These are phyloP conservation scores for Pterobdella sp. DNA, from an alignment of 2,888 invertebrate species.

Conservation along the genomic window DNA sequence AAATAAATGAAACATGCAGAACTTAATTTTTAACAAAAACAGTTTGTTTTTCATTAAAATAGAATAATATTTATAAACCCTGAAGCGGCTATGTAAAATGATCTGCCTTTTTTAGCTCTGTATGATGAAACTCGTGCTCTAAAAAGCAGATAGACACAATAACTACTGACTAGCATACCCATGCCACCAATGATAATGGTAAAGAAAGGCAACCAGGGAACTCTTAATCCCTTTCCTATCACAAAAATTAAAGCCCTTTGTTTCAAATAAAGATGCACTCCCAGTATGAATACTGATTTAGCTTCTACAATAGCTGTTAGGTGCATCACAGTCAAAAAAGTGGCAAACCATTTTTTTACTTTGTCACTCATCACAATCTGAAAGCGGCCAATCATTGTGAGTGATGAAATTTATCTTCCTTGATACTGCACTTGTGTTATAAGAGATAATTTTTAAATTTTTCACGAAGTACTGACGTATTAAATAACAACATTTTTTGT, in stretches of 20 bases:
- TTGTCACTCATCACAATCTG: not conserved
- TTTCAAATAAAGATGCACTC: slow-evolving; percentile 14
- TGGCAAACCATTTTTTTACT: not conserved
- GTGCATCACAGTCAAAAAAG: slow-evolving; percentile 15
- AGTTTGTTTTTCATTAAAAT: no score
- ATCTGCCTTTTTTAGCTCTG: no score
- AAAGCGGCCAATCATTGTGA: not conserved
- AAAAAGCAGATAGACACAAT: slow-evolving; percentile 16
- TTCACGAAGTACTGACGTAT: not conserved
- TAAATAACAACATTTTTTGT: not conserved
- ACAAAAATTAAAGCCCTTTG: not conserved
- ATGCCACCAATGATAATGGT: slow-evolving; percentile 3
- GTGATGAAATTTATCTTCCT: not conserved
- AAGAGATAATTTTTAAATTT: not conserved
- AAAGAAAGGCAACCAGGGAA: not conserved
- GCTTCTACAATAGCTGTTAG: slow-evolving; percentile 7
- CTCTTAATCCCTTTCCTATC: slow-evolving; percentile 10
- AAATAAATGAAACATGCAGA: not conserved
- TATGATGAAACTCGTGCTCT: slow-evolving; percentile 16
- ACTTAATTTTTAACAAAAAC: not conserved
- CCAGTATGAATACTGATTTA: slow-evolving; percentile 12
- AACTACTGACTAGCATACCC: not conserved
- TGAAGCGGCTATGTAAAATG: no score
- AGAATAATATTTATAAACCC: no score
- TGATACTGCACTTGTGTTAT: not conserved